phyloP scores from a whole-genome alignment of 2,888 invertebrate species.

The Oxystoma pomonae region DNA sequence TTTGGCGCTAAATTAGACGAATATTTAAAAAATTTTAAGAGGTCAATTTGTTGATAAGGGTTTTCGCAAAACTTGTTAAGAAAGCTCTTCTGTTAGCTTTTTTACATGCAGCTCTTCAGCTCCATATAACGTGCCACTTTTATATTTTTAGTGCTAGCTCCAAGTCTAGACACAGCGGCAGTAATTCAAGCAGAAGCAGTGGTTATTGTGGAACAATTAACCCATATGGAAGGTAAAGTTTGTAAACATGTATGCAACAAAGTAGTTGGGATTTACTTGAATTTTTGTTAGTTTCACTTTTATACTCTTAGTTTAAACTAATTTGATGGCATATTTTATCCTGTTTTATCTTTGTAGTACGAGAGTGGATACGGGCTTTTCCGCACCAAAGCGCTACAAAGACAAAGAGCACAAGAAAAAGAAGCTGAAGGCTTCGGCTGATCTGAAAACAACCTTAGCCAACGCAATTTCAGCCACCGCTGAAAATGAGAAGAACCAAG shows the following conservation, averaged over 20 bases:
- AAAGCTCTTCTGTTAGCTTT: neutral
- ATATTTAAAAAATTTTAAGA: too few species aligned
- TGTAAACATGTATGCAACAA: too few species aligned
- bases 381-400: conserved; percentile 52
- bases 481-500: neutral
- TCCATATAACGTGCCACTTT: too few species aligned
- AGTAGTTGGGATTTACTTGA: too few species aligned
- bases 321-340: too few species aligned
- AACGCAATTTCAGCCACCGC: neutral
- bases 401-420: conserved; percentile 62
- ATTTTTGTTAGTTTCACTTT: too few species aligned
- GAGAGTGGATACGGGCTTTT: neutral
- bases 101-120: too few species aligned
- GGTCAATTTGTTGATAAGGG: too few species aligned
- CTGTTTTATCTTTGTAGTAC: neutral
- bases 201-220: conserved; percentile 72
- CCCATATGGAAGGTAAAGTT: conserved; percentile 38
- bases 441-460: too few species aligned
- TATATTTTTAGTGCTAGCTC: conserved; percentile 61
- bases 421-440: conserved; percentile 44
- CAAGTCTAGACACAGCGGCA: conserved; percentile 72
- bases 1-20: too few species aligned
- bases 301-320: too few species aligned
- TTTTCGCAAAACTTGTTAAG: neutral
- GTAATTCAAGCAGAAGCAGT: conserved; percentile 75